These are phyloP conservation scores for Onychomys arenicola DNA, from an alignment of 2,797 vertebrate species.

Conservation along the genomic window DNA sequence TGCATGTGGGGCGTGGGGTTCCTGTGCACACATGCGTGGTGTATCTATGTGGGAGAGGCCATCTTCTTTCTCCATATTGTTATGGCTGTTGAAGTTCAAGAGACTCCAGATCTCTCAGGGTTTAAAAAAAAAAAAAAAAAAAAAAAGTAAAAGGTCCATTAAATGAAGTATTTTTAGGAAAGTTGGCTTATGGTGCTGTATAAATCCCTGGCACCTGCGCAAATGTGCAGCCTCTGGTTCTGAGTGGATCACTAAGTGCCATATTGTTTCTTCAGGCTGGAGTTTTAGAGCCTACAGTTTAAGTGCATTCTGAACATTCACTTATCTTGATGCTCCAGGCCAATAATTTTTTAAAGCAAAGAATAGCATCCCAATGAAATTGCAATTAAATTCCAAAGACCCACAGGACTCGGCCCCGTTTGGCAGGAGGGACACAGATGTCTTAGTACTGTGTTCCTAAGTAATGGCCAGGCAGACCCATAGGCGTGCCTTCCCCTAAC, in stretches of 20 bases:
- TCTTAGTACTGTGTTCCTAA: neutral
- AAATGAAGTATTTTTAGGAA: conserved; percentile 65
- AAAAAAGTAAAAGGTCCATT: conserved; percentile 27
- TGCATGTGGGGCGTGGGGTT: no score
- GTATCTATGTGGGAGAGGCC: neutral
- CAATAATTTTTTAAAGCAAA: conserved; percentile 50
- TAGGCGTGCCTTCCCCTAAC: neutral
- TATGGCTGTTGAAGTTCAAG: conserved; percentile 62
- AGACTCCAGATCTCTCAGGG: conserved; percentile 28
- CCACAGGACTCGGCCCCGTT: neutral
- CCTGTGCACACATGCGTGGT: accelerated
- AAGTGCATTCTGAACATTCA: conserved; percentile 52
- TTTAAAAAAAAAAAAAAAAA: conserved; percentile 2
- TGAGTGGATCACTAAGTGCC: neutral
- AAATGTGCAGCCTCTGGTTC: neutral
- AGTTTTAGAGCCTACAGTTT: conserved; percentile 35
- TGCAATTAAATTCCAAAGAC: conserved; percentile 44
- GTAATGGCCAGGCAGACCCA: neutral
- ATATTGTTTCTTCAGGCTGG: conserved; percentile 19
- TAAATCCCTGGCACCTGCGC: conserved; percentile 37
- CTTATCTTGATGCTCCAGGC: conserved; percentile 3
- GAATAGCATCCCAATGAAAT: conserved; percentile 17
- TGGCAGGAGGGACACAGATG: neutral
- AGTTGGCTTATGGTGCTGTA: conserved; percentile 40
- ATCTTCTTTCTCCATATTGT: conserved; percentile 19